These are phyloP conservation scores for Maniola jurtina DNA, from an alignment of 1,140 invertebrate genomes.

Conservation along the genomic window DNA sequence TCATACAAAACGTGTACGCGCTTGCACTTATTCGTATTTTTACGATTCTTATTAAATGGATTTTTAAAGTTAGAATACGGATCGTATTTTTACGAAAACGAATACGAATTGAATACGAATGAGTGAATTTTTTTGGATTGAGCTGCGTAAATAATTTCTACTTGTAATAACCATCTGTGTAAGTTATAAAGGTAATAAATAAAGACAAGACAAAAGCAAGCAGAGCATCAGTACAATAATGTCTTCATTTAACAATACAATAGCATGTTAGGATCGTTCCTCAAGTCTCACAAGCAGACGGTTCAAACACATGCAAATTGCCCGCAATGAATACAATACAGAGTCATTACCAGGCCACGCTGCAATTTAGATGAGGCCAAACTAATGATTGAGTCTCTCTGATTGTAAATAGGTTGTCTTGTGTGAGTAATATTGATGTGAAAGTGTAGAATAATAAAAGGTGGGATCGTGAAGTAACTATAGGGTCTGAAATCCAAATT, in stretches of 20 bases:
- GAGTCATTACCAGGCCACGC: constrained; percentile 41
- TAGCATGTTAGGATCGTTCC: constrained; percentile 28
- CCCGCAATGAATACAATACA: constrained; percentile 49
- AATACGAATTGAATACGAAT: no score
- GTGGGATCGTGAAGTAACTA: no score
- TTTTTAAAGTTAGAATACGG: no score
- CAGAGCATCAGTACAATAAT: constrained; percentile 38
- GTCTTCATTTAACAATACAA: constrained; percentile 48
- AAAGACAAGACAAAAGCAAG: constrained; percentile 31
- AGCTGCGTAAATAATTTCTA: no score
- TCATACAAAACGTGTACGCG: no score
- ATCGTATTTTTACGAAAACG: no score
- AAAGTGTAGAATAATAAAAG: background rate
- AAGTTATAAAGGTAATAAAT: background rate
- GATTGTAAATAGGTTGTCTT: constrained; percentile 24
- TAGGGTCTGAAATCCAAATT: no score
- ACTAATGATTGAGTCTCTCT: constrained; percentile 44
- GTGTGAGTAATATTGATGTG: constrained; percentile 11
- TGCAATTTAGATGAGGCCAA: constrained; percentile 57
- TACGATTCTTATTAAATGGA: no score
- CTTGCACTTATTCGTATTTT: no score
- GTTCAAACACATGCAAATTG: constrained; percentile 58
- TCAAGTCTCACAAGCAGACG: constrained; percentile 38
- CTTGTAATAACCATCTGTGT: background rate
- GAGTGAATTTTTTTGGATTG: no score